These are phyloP conservation scores for Nymphalis c-album DNA, from an alignment of 2,888 invertebrate species.

Conservation along the genomic window DNA sequence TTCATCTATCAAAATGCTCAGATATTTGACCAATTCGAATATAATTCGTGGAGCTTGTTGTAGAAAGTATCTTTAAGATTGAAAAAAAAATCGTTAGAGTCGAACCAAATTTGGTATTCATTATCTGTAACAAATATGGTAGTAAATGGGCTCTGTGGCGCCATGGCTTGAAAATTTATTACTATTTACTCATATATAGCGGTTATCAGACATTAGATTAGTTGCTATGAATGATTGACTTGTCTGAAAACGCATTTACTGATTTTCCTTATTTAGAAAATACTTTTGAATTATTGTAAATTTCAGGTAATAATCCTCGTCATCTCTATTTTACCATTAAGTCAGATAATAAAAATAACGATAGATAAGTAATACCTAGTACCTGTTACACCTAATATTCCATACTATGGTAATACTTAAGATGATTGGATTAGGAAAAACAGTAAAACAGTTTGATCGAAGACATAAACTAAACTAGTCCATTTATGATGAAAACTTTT, in stretches of 20 bases:
- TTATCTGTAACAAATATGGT: slow-evolving; percentile 34
- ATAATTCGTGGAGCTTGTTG: slow-evolving; percentile 10
- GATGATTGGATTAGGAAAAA: not conserved
- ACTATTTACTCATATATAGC: too few relatives aligned
- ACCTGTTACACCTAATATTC: too few relatives aligned
- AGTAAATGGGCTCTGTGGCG: slow-evolving; percentile 29
- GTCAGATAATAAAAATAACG: too few relatives aligned
- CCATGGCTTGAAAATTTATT: slow-evolving; percentile 24
- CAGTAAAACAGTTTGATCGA: not conserved
- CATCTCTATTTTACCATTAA: too few relatives aligned
- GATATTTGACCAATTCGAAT: slow-evolving; percentile 4
- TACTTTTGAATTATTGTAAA: not conserved
- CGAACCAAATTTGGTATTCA: slow-evolving; percentile 36
- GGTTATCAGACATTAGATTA: too few relatives aligned
- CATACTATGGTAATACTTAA: too few relatives aligned
- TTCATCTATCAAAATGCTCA: not conserved
- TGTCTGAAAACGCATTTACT: not conserved
- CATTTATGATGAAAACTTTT: not conserved
- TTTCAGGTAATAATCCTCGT: too few relatives aligned
- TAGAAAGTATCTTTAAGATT: slow-evolving; percentile 26
- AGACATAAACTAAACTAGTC: not conserved
- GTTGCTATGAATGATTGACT: not conserved
- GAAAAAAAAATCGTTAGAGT: slow-evolving; percentile 40
- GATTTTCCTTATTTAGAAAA: not conserved
- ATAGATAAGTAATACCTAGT: too few relatives aligned